Evolutionary conservation across 2,797 vertebrate genomes (phyloP).

Genomic region (Sciurus vulgaris): DNA sequence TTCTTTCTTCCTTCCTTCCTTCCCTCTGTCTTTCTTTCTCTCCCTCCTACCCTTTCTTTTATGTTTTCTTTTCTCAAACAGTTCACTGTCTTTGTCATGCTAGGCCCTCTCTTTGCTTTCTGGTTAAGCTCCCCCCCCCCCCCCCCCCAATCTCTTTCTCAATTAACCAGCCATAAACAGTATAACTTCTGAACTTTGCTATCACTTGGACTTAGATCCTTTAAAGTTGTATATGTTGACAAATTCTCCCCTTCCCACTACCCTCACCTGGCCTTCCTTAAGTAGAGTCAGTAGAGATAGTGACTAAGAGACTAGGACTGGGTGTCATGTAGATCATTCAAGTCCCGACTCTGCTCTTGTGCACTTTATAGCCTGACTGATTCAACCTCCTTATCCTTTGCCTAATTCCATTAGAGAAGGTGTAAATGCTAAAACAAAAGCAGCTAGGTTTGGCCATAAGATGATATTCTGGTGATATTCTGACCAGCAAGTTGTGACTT

Average conservation of each 20-base stretch:
- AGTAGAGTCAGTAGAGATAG: not conserved
- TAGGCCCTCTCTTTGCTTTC: not conserved
- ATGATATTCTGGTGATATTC: not conserved
- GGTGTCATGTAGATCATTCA: not conserved
- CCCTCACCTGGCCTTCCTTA: not conserved
- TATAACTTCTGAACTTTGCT: not conserved
- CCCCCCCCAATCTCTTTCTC: not conserved
- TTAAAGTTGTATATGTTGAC: not conserved
- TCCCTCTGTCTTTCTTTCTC: too few species aligned
- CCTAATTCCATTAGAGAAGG: not conserved
- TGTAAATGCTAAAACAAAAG: not conserved
- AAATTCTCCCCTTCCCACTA: too few species aligned
- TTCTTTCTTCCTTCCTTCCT: not conserved
- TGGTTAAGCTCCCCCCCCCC: not conserved
- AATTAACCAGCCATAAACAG: not conserved
- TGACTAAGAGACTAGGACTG: not conserved
- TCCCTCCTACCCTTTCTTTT: not conserved
- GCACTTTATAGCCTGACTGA: not conserved
- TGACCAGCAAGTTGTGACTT: not conserved
- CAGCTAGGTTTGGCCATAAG: not conserved
- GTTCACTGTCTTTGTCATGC: not conserved
- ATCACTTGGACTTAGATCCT: not conserved
- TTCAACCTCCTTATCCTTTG: not conserved
- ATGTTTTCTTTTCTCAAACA: not conserved
- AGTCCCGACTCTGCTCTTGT: not conserved